phyloP scores from a whole-genome alignment of 2,888 invertebrate genomes.

The Cordilura impudica region DNA sequence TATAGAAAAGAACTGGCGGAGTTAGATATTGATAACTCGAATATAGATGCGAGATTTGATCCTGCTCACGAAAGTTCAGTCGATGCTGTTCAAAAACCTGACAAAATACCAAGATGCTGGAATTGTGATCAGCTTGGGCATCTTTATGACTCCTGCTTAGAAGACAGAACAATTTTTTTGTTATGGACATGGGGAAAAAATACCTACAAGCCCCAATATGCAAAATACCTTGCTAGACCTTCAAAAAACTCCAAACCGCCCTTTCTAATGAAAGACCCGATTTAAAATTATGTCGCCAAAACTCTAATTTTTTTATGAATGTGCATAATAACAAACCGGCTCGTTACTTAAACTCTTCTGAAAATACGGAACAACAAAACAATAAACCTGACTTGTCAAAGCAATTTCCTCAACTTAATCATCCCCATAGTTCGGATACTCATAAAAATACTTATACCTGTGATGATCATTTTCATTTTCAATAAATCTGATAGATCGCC shows the following conservation, averaged over 20 bases:
- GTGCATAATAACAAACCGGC: too few species aligned
- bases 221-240: neutral
- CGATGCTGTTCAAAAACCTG: neutral
- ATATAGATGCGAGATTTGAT: too few species aligned
- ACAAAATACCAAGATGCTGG: conserved; percentile 19
- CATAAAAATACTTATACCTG: too few species aligned
- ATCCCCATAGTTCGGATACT: too few species aligned
- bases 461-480: too few species aligned
- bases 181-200: conserved; percentile 21
- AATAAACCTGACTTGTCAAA: neutral
- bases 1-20: too few species aligned
- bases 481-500: neutral
- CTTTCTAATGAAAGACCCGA: neutral
- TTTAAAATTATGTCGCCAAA: too few species aligned
- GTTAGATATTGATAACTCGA: too few species aligned
- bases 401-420: neutral
- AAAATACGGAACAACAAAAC: too few species aligned
- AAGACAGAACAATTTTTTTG: conserved; percentile 26
- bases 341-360: too few species aligned
- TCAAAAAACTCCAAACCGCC: neutral
- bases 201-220: conserved; percentile 22
- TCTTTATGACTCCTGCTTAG: conserved; percentile 14
- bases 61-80: neutral
- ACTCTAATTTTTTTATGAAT: too few species aligned
- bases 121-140: conserved; percentile 8